Conservation (phyloP, 2,113 vertebrate species). For the Peromyscus californicus region DNA sequence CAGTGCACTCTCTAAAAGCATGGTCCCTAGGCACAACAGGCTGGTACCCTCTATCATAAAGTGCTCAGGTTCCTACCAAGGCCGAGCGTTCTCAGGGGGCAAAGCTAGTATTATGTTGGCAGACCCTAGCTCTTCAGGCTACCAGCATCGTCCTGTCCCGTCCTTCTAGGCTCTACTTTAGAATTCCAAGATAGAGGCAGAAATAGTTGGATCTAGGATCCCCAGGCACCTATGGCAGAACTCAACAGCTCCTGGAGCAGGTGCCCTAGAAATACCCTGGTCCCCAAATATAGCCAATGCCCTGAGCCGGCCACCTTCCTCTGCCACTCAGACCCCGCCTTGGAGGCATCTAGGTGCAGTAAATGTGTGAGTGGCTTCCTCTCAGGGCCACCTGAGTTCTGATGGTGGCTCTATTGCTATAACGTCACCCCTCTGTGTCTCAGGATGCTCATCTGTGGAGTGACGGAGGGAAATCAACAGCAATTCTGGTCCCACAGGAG, state of each 20-base stretch:
- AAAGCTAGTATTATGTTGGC: too few relatives aligned
- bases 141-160: accelerated
- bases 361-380: not conserved
- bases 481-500: not conserved
- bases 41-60: not conserved
- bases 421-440: not conserved
- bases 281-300: not conserved
- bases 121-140: not conserved
- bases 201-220: not conserved
- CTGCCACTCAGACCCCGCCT: not conserved
- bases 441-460: not conserved
- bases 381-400: not conserved
- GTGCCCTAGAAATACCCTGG: not conserved
- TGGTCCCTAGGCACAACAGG: not conserved
- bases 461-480: not conserved
- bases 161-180: not conserved
- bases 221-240: not conserved
- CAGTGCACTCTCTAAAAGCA: not conserved
- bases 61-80: not conserved
- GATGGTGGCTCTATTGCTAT: not conserved
- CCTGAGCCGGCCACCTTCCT: too few relatives aligned
- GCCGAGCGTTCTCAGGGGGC: not conserved
- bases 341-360: not conserved
- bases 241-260: not conserved
- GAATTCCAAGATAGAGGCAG: not conserved